Base-by-base conservation (phyloP, 2,888 invertebrate genomes). In the Drosophila neonasuta region DNA sequence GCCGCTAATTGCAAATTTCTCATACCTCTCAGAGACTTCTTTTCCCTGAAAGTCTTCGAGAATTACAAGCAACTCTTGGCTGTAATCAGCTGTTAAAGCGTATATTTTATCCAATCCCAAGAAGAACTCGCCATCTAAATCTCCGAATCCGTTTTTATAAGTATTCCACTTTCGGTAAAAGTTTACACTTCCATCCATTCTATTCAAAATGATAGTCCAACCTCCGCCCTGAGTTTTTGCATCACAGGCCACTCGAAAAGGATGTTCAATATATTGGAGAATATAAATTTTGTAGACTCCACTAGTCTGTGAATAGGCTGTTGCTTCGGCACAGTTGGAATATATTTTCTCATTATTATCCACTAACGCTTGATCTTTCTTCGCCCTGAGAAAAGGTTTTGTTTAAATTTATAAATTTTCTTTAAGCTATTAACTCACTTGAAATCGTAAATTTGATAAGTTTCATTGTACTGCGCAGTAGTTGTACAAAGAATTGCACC, bases 21-120 rank as follows among this genome's bases (percentile, higher is more conserved):
- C 57, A 13, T 57, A 57, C 0, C 3, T 13, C n/a, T 29, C 9
- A 36, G 20, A 5, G 4, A 2, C 4, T 57, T 30, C 7, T 7
- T 2, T 13, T 42, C 49, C 10, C 10, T 49, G 20, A 10, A n/a
- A 20, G 20, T 57, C 57, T 17, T 57, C 49, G 0, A 49, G 30
- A 2, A 49, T 2, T 1, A 57, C 41, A 1, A 57, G 17, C 13
- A 57, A 3, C 20, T 57, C 41, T 4, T 30, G 39, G 1, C 10
- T 41, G 3, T 10, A 6, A 0, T 49, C 48, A 2, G 32, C 6
- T 0, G 57, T 57, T n/a, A 57, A 10, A 0, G 57, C 48, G 9
- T 57, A 30, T n/a, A 57, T 17, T 20, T 57, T 57, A 2, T 57
- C 57, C n/a, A 57, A 8, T 2, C 57, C 57, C 13, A 57, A 3